phyloP scores from a whole-genome alignment of 2,888 invertebrate genomes.

The Chouioia cunea region DNA sequence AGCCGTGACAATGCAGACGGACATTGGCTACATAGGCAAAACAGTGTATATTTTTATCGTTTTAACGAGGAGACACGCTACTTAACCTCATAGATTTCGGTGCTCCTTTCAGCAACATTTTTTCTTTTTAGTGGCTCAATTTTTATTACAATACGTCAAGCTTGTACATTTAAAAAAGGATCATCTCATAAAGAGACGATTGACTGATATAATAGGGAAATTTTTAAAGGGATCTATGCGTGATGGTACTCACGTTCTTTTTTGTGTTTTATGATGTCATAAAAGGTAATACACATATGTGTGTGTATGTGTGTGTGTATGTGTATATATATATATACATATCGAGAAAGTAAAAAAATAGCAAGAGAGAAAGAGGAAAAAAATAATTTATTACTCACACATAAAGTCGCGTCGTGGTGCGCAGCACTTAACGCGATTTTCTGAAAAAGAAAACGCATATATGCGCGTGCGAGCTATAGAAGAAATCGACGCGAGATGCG shows the following conservation, averaged over 20 bases:
- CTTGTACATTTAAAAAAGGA: slow-evolving; percentile 13
- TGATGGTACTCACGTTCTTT: neutral
- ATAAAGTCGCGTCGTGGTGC: slow-evolving; percentile 47
- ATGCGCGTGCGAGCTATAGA: neutral
- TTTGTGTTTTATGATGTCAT: slow-evolving; percentile 40
- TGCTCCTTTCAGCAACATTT: neutral
- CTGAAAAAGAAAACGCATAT: slow-evolving; percentile 38
- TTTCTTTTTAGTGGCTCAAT: neutral
- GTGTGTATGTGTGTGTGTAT: too few relatives aligned
- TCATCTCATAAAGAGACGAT: slow-evolving; percentile 32
- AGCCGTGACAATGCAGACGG: slow-evolving; percentile 50
- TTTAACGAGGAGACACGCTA: slow-evolving; percentile 45
- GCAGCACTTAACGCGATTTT: slow-evolving; percentile 55
- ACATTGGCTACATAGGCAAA: slow-evolving; percentile 56
- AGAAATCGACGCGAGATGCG: neutral
- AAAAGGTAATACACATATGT: slow-evolving; percentile 38
- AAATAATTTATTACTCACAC: slow-evolving; percentile 46
- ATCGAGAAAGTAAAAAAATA: slow-evolving; percentile 38
- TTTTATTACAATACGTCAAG: slow-evolving; percentile 22
- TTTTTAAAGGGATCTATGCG: slow-evolving; percentile 26
- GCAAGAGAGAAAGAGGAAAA: slow-evolving; percentile 22
- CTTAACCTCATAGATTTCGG: slow-evolving; percentile 45
- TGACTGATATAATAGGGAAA: slow-evolving; percentile 43
- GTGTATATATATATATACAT: slow-evolving; percentile 18
- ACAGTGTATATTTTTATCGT: slow-evolving; percentile 48